These are phyloP conservation scores for Erinaceus europaeus DNA, from an alignment of 2,113 vertebrate genomes.

Conservation along the genomic window DNA sequence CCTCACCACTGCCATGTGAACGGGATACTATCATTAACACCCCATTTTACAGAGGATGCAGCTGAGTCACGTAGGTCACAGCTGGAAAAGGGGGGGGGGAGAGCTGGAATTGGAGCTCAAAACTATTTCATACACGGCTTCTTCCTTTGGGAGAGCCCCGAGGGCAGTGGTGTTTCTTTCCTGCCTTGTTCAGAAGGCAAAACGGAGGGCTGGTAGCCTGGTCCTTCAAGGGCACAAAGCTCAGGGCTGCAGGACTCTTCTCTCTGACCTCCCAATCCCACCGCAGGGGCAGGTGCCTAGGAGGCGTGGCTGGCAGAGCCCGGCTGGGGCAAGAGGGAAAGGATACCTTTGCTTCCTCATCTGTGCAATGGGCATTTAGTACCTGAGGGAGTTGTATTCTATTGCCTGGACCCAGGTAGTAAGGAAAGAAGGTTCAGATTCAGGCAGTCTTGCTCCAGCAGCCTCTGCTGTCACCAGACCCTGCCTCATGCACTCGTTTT, in stretches of 20 bases:
- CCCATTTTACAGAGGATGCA: neutral
- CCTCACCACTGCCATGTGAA: neutral
- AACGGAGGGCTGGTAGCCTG: no score
- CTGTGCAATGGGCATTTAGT: neutral
- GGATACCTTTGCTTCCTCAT: neutral
- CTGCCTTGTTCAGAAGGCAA: no score
- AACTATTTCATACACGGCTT: no score
- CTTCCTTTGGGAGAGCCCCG: neutral
- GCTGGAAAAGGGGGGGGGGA: neutral
- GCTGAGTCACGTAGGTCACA: neutral
- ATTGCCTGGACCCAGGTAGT: no score
- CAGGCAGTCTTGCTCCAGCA: no score
- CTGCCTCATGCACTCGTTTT: no score
- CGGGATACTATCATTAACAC: neutral
- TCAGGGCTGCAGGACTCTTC: neutral
- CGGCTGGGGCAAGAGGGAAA: neutral
- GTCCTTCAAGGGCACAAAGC: neutral
- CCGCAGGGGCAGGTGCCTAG: neutral
- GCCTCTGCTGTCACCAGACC: no score
- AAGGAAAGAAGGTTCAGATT: no score
- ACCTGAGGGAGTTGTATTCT: fast-evolving
- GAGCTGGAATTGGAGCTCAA: no score
- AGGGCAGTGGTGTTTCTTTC: no score
- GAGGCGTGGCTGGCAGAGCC: neutral
- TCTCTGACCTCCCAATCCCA: neutral